Base-by-base conservation (phyloP, 2,113 vertebrate species). In the Dasyornis broadbenti region DNA sequence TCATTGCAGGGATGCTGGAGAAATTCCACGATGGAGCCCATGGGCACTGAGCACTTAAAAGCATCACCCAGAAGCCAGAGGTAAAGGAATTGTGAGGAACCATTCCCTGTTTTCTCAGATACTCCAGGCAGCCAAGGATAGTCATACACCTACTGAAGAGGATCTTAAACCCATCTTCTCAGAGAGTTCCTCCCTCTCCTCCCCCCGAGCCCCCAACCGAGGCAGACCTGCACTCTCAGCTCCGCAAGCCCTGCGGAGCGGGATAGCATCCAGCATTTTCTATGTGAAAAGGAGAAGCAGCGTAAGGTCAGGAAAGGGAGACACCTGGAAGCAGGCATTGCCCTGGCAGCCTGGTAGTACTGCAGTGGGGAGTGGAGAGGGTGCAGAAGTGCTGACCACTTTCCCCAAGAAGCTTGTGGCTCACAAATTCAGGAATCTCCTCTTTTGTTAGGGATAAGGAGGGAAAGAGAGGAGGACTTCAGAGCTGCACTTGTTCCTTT, bases 281-380 rank as follows among this genome's bases (percentile, higher is more conserved):
- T 31, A 39, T 6, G 9, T 33, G 61, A 81, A 86, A 90, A 95
- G 72, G 78, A 95, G 75, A 88, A 96, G 93, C 93, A 95, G 79
- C 40, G 2, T 24, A 56, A 93, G 28, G 52, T 88, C 28, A 49
- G 71, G 49, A 77, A 75, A 78, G 33, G 59, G 81, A 80, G 76
- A 75, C 68, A 77, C 66, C 64, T 69, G 15, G 31, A 49, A 95
- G 85, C 40, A 82, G 85, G 49, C 4, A 2, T 15, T 88, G 90
- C 85, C 86, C 92, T 81, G 72, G 2, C 85, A 83, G 79, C 79
- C 92, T 69, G 45, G 49, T 95, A 96, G 95, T 96, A 96, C 94
- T 96, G 93, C 93, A 96, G 53, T 35, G 50, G 61, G 75, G 92
- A 93, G 64, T 42, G 57, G 86, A 73, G 60, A 60, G 47, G n/a